A percentile compares a stretch with the other conserved stretches of the same genome.
Evolutionary conservation across 1,140 invertebrate species (phyloP).

Genomic region (Heliconius himera): DNA sequence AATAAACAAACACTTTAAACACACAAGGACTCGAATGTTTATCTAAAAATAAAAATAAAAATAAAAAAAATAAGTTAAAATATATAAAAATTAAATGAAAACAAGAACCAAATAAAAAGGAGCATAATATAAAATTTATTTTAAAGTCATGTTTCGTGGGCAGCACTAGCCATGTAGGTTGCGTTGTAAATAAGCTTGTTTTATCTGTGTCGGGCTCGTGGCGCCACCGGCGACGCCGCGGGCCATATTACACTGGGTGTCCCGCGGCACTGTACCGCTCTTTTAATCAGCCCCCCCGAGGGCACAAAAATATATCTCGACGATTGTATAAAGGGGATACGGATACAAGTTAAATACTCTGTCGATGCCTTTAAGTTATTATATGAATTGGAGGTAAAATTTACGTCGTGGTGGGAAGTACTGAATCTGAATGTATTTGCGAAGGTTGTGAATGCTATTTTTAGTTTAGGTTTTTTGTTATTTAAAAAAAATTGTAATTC

Average conservation of each 20-base stretch:
- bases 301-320: conserved; percentile 48
- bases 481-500: too few species aligned
- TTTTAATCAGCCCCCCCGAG: conserved; percentile 56
- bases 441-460: too few species aligned
- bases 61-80: too few species aligned
- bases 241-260: conserved; percentile 25
- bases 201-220: conserved; percentile 44
- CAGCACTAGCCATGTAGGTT: conserved; percentile 21
- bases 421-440: too few species aligned
- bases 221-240: conserved; percentile 26
- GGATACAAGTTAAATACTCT: conserved; percentile 17
- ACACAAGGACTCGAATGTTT: too few species aligned
- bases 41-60: too few species aligned
- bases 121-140: background rate
- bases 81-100: too few species aligned
- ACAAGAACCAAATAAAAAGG: background rate
- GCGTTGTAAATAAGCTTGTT: conserved; percentile 58
- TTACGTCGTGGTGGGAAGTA: background rate
- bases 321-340: conserved; percentile 24
- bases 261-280: conserved; percentile 36
- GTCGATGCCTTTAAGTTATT: background rate
- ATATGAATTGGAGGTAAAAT: background rate
- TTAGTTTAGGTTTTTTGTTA: too few species aligned
- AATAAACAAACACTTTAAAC: too few species aligned
- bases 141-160: conserved; percentile 5